Conservation (phyloP, 2,888 invertebrate genomes). For the Amaurobius ferox region DNA sequence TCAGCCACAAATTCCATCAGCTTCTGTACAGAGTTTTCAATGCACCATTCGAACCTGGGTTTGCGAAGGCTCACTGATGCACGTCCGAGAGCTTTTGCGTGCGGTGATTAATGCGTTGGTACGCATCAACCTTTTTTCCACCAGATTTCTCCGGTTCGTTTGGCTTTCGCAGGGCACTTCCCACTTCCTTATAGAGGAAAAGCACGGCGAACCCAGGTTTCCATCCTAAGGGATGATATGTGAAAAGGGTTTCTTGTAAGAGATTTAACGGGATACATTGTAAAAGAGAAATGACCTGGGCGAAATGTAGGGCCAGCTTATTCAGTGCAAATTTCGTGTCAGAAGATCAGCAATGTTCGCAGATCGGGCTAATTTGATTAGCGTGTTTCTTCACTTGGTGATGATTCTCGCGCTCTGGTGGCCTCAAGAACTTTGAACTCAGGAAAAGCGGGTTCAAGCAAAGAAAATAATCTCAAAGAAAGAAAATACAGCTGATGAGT, state of each 20-base stretch:
- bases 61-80: not conserved
- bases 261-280: not conserved
- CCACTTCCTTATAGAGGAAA: slow-evolving; percentile 3
- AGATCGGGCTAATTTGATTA: too few species aligned
- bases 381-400: too few species aligned
- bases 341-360: too few species aligned
- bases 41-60: not conserved
- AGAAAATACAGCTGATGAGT: too few species aligned
- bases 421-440: too few species aligned
- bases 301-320: too few species aligned
- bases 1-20: not conserved
- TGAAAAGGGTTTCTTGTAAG: not conserved
- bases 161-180: slow-evolving; percentile 7
- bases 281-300: too few species aligned
- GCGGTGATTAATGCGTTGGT: not conserved
- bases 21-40: not conserved
- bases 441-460: too few species aligned
- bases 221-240: not conserved
- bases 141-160: slow-evolving; percentile 9
- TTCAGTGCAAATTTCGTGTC: too few species aligned
- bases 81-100: not conserved
- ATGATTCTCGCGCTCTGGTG: too few species aligned
- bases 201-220: not conserved
- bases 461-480: too few species aligned
- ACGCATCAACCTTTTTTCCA: not conserved